Base-by-base conservation (phyloP, 2,888 invertebrate species). In the Conomelus anceps region DNA sequence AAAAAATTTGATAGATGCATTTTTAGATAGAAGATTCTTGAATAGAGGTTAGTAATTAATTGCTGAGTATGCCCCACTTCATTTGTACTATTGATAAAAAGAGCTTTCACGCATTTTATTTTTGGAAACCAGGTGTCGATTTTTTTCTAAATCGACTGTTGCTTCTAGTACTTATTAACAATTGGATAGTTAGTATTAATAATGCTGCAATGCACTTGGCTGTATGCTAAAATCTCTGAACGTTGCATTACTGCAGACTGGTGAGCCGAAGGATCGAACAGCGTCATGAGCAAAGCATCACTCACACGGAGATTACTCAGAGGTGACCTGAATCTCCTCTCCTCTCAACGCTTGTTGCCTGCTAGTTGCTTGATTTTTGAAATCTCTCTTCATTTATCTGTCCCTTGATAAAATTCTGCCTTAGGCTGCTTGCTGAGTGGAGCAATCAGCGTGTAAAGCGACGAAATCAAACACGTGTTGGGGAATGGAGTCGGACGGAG, bases 201-300 rank as follows among this genome's bases (percentile, higher is more conserved):
- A 63, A 63, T 63, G 63, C 63, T 63, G n/a, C n/a, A n/a, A n/a
- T n/a, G n/a, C n/a, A n/a, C n/a, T n/a, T n/a, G n/a, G n/a, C n/a
- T 89, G 26, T 20, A 84, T 84, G 84, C 29, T 87, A 23, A 26
- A 41, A 84, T 41, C 23, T 41, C 41, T 86, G 84, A 22, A 89
- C 88, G n/a, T 89, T 89, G 87, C 85, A 41, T 86, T 88, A 41
- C 85, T 84, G 89, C 94, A 95, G 95, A 94, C 94, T 95, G 94
- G 95, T 95, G 94, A 95, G 95, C 93, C 95, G 95, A 93, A 94
- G 95, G 93, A 95, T 95, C 93, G 95, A 95, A 94, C 95, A 95
- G 94, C 94, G 95, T 92, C 95, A 95, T 93, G 95, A 95, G 93
- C 95, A 95, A 94, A 95, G 95, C 94, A 94, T 95, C 93, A 95